Conservation (phyloP, 2,797 vertebrate species). For the Notamacropus eugenii region DNA sequence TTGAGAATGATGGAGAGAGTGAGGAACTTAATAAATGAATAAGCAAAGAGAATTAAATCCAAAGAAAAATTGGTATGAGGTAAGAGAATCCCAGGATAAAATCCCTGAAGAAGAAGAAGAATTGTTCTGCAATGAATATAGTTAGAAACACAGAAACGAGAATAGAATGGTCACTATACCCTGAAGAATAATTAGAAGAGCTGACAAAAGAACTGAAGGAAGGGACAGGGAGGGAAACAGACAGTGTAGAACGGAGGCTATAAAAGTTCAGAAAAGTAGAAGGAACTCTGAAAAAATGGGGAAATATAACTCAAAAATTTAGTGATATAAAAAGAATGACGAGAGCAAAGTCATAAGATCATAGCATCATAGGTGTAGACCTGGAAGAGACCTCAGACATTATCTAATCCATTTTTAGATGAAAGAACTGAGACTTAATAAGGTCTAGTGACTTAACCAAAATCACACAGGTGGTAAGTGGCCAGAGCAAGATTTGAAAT, state of each 20-base stretch:
- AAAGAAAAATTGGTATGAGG: background rate
- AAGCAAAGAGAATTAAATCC: background rate
- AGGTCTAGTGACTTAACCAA: background rate
- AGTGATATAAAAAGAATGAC: background rate
- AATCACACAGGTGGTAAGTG: background rate
- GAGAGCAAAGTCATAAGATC: background rate
- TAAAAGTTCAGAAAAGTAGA: background rate
- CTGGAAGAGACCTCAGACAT: background rate
- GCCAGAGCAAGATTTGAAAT: background rate
- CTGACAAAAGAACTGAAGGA: background rate
- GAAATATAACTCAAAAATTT: background rate
- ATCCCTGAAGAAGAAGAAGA: background rate
- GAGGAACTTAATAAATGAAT: background rate
- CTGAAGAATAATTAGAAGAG: background rate
- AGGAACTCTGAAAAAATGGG: background rate
- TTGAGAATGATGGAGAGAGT: background rate
- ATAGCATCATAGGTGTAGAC: background rate
- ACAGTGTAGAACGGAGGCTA: no score
- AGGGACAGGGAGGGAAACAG: background rate
- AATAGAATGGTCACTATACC: background rate
- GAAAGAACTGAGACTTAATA: background rate
- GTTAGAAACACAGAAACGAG: background rate
- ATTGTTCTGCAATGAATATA: background rate
- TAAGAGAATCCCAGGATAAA: background rate
- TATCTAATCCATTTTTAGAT: background rate